Evolutionary conservation across 2,888 invertebrate genomes (phyloP), one percentile per base, ranked within the genome.

Genomic region (Trichogramma evanescens): DNA sequence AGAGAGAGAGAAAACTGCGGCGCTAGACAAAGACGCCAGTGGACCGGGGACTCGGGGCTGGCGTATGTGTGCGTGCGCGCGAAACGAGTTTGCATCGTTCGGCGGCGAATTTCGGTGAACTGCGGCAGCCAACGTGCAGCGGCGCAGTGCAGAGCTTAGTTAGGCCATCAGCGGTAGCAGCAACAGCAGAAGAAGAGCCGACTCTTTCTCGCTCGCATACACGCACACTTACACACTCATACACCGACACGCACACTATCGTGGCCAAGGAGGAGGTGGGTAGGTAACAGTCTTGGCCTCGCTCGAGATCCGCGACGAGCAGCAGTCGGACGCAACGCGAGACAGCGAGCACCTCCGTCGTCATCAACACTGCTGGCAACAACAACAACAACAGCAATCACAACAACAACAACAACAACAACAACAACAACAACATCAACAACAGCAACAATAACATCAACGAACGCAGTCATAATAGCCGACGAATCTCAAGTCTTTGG

Each of bases 21-120:
- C 40, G 38, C 40, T 40, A 7, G 51, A 51, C 51, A n/a, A 5
- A 10, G 26, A 6, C 6, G 38, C 50, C 50, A 8, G 50, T 39
- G 38, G 26, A 26, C 26, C 26, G 26, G 26, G 26, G 26, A 26
- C 26, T 26, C 26, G 26, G 26, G 26, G 26, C 26, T 26, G 26
- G 26, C 26, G 26, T 26, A 26, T 26, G 26, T 26, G 26, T 26
- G 26, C 26, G 53, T 4, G 50, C 38, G 61, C 63, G 61, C 65
- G 69, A 70, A 72, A 76, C 75, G 72, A 73, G 77, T 76, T 77
- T 75, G 74, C 76, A 75, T 74, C 72, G 75, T 66, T 69, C 71
- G 67, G 66, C 63, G 67, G 66, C 66, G 63, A 66, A 67, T 65
- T 38, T 56, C 51, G 44, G 44, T 48, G 55, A 10, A 49, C 63